Conservation (phyloP, 2,888 invertebrate species). For the Cremastinae sp. region DNA sequence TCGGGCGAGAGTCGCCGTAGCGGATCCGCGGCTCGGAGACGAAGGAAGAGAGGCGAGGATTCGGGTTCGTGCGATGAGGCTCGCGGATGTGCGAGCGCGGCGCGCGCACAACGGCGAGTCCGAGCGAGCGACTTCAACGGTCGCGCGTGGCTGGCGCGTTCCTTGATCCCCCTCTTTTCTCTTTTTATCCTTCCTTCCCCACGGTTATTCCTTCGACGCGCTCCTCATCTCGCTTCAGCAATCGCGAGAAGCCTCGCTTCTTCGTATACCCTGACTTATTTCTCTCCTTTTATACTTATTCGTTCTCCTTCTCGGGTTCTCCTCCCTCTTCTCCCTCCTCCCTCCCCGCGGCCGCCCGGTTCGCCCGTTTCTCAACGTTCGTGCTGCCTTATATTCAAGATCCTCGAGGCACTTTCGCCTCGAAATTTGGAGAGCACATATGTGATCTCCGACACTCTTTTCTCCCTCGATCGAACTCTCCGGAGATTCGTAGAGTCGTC, state of each 20-base stretch:
- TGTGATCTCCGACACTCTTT: too few relatives aligned
- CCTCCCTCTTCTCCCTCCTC: not conserved
- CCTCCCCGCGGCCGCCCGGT: not conserved
- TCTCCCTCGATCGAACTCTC: conserved; percentile 10
- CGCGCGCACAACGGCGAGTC: conserved; percentile 23
- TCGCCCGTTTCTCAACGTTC: not conserved
- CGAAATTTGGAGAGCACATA: too few relatives aligned
- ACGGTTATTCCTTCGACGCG: conserved; percentile 39
- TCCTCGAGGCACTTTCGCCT: too few relatives aligned
- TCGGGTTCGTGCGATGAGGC: not conserved
- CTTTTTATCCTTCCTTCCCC: conserved; percentile 55
- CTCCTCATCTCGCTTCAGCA: conserved; percentile 37
- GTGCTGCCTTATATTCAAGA: too few relatives aligned
- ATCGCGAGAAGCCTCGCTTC: conserved; percentile 19
- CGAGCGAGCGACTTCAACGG: conserved; percentile 61
- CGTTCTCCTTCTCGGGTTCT: conserved; percentile 18
- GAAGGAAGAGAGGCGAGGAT: conserved; percentile 17
- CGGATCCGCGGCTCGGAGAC: conserved; percentile 27
- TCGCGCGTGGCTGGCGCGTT: conserved; percentile 66
- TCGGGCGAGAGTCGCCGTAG: conserved; percentile 29
- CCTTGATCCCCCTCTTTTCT: conserved; percentile 58
- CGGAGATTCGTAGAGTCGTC: not conserved
- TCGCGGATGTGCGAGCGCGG: conserved; percentile 22
- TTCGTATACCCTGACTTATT: not conserved
- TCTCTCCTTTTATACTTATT: not conserved